phyloP scores from a whole-genome alignment of 2,888 invertebrate genomes.

The Marasmarcha lunaedactyla region DNA sequence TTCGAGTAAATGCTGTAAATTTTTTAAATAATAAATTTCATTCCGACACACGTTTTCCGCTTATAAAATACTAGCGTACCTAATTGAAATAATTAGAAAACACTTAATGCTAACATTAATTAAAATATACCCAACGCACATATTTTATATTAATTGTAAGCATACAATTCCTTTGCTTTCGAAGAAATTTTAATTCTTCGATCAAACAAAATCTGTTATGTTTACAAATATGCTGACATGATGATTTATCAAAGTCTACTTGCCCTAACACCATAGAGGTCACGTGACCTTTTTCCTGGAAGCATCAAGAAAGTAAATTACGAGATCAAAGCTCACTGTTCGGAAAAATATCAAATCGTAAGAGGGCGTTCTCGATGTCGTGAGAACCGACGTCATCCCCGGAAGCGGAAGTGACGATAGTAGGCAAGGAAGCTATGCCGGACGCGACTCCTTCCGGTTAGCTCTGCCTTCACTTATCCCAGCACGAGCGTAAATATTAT shows the following conservation, averaged over 20 bases:
- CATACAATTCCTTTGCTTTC: too few relatives aligned
- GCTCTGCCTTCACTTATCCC: conserved; percentile 62
- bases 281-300: conserved; percentile 63
- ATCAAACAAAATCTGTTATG: too few relatives aligned
- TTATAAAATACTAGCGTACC: too few relatives aligned
- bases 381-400: conserved; percentile 39
- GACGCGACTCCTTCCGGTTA: conserved; percentile 55
- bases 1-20: too few relatives aligned
- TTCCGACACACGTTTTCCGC: too few relatives aligned
- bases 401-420: conserved; percentile 60
- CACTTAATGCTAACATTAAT: too few relatives aligned
- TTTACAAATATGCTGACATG: too few relatives aligned
- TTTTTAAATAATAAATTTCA: too few relatives aligned
- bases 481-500: conserved; percentile 32
- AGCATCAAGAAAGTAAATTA: conserved; percentile 67
- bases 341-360: conserved; percentile 36
- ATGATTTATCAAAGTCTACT: neutral
- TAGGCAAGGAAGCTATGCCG: conserved; percentile 52
- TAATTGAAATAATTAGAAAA: too few relatives aligned
- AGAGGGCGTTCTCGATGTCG: conserved; percentile 35
- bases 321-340: conserved; percentile 47
- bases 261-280: conserved; percentile 12
- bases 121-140: too few relatives aligned
- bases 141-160: too few relatives aligned
- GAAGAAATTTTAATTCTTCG: too few relatives aligned